Conservation (phyloP, 2,888 invertebrate genomes). For the Anticlea derivata region DNA sequence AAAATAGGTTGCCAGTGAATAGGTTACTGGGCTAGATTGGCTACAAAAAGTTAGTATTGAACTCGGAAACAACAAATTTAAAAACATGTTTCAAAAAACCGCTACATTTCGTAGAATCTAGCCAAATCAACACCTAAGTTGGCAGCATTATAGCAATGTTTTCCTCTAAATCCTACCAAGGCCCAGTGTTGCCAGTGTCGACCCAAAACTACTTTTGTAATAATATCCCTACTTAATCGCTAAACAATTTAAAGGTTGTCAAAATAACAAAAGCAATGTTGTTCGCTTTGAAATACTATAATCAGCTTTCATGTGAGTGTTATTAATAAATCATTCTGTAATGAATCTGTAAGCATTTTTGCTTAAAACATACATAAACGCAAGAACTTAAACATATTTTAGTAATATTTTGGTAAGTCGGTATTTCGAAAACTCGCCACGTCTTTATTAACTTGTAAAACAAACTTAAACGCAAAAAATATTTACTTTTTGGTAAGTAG, state of each 20-base stretch:
- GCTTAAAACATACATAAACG: conserved; percentile 4
- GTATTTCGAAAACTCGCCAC: too few species aligned
- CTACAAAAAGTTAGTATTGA: too few species aligned
- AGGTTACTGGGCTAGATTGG: background rate
- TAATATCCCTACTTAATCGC: conserved; percentile 38
- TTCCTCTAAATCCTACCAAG: background rate
- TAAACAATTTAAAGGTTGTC: conserved; percentile 59
- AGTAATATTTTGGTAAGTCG: background rate
- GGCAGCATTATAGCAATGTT: conserved; percentile 10
- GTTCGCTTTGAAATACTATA: conserved; percentile 68
- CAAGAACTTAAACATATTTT: background rate
- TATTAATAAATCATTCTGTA: conserved; percentile 47
- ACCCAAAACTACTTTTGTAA: conserved; percentile 37
- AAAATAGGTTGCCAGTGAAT: conserved; percentile 6
- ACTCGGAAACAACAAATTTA: too few species aligned
- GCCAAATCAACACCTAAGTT: conserved; percentile 2
- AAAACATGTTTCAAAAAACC: too few species aligned
- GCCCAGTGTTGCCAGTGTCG: conserved; percentile 38
- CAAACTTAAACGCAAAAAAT: too few species aligned
- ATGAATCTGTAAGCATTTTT: conserved; percentile 61
- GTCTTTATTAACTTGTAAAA: too few species aligned
- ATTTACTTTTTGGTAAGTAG: too few species aligned
- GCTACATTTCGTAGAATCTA: background rate
- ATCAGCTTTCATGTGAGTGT: conserved; percentile 75
- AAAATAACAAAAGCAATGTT: conserved; percentile 65